Base-by-base conservation (phyloP, 2,113 vertebrate genomes). In the Python bivittatus region DNA sequence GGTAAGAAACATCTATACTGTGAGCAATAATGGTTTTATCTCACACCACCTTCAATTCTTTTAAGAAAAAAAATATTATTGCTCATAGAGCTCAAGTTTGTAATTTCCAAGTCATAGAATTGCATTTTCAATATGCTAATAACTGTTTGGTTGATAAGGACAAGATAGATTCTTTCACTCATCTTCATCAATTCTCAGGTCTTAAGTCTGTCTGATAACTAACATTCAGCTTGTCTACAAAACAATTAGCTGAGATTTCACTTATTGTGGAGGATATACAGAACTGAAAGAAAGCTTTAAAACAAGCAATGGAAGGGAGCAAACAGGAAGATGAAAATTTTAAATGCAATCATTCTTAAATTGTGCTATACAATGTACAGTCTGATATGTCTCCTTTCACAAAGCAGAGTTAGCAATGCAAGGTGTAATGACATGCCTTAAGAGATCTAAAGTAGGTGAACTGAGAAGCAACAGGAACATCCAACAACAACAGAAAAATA, bases 401-500 rank as follows among this genome's bases (percentile, higher is more conserved):
- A 92, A 90, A 86, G 56, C 58, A 68, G 38, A 48, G 20, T 33
- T 52, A 86, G 53, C 92, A 86, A 72, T 61, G 87, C 54, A 92
- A 60, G 42, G 0, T 72, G 44, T 88, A 86, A 83, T 88, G 20
- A 42, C 92, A 86, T 90, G 58, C 61, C 60, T 86, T 22, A 48
- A 86, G 83, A 57, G 54, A 57, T 68, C 8, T 56, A 86, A 79
- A 92, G 86, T 44, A 15, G 33, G 11, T 57, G 83, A 92, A 44
- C 13, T 85, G 11, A 53, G 58, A 27, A 79, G 84, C 58, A 33
- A 87, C n/a, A 79, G 84, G 88, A 57, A 88, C 38, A 48, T 48
- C 61, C 87, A 92, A 91, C 54, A 84, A 44, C 90, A 92, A 90
- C 91, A 92, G 72, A 38, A 89, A 93, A 95, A 93, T 92, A 61